Conservation (phyloP, 2,888 invertebrate genomes). For the Nemoura dubitans region DNA sequence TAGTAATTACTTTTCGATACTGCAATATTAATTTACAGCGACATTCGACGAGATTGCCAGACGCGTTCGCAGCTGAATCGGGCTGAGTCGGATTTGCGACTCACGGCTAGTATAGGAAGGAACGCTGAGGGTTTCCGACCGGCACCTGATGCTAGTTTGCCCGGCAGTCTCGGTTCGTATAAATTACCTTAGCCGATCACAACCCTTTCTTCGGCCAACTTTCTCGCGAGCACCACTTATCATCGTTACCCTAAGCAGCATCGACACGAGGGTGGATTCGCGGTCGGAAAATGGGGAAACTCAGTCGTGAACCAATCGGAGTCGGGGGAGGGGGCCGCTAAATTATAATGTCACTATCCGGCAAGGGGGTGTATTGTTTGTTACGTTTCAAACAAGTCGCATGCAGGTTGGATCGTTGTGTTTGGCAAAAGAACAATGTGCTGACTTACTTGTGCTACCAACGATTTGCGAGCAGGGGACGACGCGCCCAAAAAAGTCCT, state of each 20-base stretch:
- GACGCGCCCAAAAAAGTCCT: conserved; percentile 60
- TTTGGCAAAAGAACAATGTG: not conserved
- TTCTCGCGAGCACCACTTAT: not conserved
- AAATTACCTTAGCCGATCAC: not conserved
- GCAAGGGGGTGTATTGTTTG: not conserved
- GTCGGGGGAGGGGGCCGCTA: not conserved
- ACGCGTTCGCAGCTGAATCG: not conserved
- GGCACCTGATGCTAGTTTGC: not conserved
- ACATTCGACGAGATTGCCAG: not conserved
- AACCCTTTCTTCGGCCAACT: not conserved
- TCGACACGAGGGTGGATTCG: not conserved
- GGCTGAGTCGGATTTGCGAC: not conserved
- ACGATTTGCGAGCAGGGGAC: conserved; percentile 49
- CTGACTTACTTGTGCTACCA: conserved; percentile 25
- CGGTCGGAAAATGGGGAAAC: conserved; percentile 1
- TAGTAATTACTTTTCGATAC: conserved; percentile 9
- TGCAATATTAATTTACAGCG: conserved; percentile 7
- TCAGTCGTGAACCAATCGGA: not conserved
- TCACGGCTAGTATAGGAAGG: not conserved
- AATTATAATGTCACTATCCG: not conserved
- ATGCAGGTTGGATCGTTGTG: not conserved
- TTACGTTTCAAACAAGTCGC: not conserved
- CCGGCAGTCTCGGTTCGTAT: not conserved
- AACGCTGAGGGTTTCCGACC: not conserved
- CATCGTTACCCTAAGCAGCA: conserved; percentile 4